Evolutionary conservation across 1,140 invertebrate genomes (phyloP).

Genomic region (Pogonomyrmex californicus): DNA sequence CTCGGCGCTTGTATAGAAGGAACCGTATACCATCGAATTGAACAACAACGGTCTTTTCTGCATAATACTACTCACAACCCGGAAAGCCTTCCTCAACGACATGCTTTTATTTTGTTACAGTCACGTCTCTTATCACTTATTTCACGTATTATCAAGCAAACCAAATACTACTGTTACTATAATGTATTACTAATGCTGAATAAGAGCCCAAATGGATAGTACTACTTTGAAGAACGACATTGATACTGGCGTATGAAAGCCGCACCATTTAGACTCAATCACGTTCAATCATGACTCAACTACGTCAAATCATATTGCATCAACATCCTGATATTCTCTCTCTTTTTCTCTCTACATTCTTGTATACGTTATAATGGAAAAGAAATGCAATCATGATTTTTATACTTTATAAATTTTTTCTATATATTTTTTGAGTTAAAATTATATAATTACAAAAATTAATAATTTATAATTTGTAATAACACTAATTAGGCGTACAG

Average conservation of each 20-base stretch:
- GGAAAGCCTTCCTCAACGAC: constrained; percentile 51
- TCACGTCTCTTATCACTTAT: neutral
- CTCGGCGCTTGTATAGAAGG: constrained; percentile 92
- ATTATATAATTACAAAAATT: neutral
- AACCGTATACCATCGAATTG: constrained; percentile 92
- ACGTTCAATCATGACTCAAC: constrained; percentile 72
- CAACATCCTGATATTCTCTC: neutral
- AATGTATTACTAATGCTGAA: neutral
- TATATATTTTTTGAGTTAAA: neutral
- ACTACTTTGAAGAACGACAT: constrained; percentile 13
- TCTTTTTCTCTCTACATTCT: neutral
- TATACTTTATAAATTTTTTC: constrained; percentile 8
- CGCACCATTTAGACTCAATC: constrained; percentile 77
- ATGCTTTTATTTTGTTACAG: constrained; percentile 42
- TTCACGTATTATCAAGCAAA: constrained; percentile 10
- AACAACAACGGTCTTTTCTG: constrained; percentile 89
- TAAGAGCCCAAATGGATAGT: neutral
- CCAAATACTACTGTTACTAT: neutral
- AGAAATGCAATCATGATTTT: neutral
- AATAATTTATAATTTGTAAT: constrained; percentile 29
- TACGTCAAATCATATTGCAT: constrained; percentile 59
- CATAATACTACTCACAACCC: constrained; percentile 75
- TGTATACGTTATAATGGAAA: neutral
- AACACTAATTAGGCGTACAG: constrained; percentile 50
- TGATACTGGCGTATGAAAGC: constrained; percentile 32